Evolutionary conservation across 2,113 vertebrate species (phyloP).

Genomic region (Archilochus colubris): DNA sequence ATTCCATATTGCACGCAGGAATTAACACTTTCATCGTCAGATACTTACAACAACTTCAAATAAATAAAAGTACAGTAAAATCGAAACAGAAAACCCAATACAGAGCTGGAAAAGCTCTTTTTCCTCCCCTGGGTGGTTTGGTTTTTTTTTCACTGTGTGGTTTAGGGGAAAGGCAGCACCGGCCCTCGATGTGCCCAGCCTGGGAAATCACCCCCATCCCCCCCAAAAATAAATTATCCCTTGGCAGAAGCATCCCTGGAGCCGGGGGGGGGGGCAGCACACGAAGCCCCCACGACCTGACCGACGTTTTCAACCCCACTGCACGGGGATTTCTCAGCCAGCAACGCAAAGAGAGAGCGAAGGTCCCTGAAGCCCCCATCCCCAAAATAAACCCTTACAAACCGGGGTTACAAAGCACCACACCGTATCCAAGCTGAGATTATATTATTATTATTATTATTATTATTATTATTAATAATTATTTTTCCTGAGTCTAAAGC

Average conservation of each 20-base stretch:
- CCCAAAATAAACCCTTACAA: background rate
- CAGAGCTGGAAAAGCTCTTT: background rate
- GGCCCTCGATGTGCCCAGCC: background rate
- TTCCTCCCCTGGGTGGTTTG: background rate
- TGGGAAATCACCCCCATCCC: background rate
- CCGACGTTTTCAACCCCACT: background rate
- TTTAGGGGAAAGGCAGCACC: background rate
- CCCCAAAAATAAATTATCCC: background rate
- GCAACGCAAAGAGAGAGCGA: background rate
- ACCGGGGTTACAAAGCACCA: background rate
- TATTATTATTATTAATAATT: background rate
- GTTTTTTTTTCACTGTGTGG: background rate
- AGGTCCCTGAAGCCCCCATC: background rate
- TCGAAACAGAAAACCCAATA: background rate
- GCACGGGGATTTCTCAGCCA: background rate
- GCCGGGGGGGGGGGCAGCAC: background rate
- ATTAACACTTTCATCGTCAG: constrained; percentile 24
- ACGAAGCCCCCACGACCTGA: background rate
- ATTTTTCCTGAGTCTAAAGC: constrained; percentile 19
- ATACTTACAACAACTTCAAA: constrained; percentile 46
- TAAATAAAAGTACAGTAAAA: constrained; percentile 51
- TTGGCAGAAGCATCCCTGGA: background rate
- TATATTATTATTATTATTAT: no score
- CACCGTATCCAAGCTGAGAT: background rate
- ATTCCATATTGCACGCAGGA: constrained; percentile 63